A percentile compares a stretch with the other conserved stretches of the same genome.
These are phyloP conservation scores for Leguminivora glycinivorella DNA, from an alignment of 1,140 invertebrate genomes.

Conservation along the genomic window DNA sequence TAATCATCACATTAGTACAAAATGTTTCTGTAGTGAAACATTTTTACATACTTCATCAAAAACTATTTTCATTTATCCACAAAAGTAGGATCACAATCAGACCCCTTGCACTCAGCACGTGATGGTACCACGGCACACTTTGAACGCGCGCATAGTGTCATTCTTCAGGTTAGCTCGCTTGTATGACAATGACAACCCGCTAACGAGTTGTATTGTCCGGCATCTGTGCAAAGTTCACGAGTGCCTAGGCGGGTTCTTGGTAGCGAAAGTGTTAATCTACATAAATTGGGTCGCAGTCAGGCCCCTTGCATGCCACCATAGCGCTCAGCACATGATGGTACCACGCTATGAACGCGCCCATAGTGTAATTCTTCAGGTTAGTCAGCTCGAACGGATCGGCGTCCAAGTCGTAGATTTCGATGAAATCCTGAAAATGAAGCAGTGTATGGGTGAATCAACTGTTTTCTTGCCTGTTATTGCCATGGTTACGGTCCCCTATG, in stretches of 20 bases:
- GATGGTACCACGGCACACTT: slow-evolving; percentile 72
- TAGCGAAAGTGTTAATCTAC: neutral
- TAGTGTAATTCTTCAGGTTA: slow-evolving; percentile 80
- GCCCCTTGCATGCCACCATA: slow-evolving; percentile 67
- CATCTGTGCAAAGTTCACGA: too few relatives aligned
- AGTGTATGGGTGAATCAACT: too few relatives aligned
- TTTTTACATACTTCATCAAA: too few relatives aligned
- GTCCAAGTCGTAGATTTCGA: slow-evolving; percentile 85
- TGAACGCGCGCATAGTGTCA: slow-evolving; percentile 68
- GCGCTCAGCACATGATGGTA: slow-evolving; percentile 69
- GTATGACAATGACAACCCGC: too few relatives aligned
- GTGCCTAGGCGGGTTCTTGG: too few relatives aligned
- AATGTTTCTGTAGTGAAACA: too few relatives aligned
- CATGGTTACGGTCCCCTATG: too few relatives aligned
- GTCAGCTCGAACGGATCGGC: slow-evolving; percentile 84
- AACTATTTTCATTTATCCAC: too few relatives aligned
- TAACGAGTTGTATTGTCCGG: too few relatives aligned
- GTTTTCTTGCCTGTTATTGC: too few relatives aligned
- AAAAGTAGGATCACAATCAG: neutral
- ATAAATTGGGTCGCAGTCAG: neutral
- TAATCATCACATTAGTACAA: too few relatives aligned
- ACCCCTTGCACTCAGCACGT: slow-evolving; percentile 69
- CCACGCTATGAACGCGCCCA: slow-evolving; percentile 67
- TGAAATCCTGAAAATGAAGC: slow-evolving; percentile 81
- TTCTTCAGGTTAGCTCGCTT: slow-evolving; percentile 84